Evolutionary conservation across 2,888 invertebrate species (phyloP).

Genomic region (Zaprionus obscuricornis): DNA sequence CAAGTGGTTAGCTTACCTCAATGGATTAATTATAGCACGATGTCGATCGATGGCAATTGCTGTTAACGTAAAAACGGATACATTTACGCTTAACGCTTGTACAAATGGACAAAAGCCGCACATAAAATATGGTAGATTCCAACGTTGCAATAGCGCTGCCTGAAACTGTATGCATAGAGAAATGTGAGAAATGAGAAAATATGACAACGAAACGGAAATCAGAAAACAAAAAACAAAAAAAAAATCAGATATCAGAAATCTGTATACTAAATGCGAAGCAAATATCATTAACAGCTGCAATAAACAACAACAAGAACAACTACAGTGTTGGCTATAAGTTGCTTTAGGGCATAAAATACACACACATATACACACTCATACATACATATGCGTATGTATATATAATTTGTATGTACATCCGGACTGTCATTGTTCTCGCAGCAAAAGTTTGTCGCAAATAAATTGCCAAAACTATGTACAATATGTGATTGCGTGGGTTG

Average conservation of each 20-base stretch:
- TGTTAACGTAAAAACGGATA: slow-evolving; percentile 94
- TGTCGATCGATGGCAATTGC: slow-evolving; percentile 94
- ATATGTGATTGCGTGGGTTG: slow-evolving; percentile 10
- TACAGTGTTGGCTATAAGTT: background rate
- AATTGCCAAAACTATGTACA: slow-evolving; percentile 20
- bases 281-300: slow-evolving; percentile 21
- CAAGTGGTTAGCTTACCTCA: slow-evolving; percentile 85
- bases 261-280: background rate
- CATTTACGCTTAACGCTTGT: slow-evolving; percentile 92
- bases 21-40: slow-evolving; percentile 89
- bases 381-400: no score
- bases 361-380: no score
- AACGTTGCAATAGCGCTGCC: slow-evolving; percentile 93
- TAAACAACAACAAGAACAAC: background rate
- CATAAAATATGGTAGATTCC: slow-evolving; percentile 94
- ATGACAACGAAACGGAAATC: background rate
- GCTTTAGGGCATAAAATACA: no score
- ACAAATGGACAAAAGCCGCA: slow-evolving; percentile 95
- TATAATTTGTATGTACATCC: no score
- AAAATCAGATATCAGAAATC: slow-evolving; percentile 7
- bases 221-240: background rate
- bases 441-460: slow-evolving; percentile 19
- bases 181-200: no score
- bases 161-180: no score
- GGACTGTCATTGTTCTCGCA: slow-evolving; percentile 6